Evolutionary conservation across 2,797 vertebrate species (phyloP), one percentile per base, ranked within the genome.

Genomic region (Sebastes baramenuke): DNA sequence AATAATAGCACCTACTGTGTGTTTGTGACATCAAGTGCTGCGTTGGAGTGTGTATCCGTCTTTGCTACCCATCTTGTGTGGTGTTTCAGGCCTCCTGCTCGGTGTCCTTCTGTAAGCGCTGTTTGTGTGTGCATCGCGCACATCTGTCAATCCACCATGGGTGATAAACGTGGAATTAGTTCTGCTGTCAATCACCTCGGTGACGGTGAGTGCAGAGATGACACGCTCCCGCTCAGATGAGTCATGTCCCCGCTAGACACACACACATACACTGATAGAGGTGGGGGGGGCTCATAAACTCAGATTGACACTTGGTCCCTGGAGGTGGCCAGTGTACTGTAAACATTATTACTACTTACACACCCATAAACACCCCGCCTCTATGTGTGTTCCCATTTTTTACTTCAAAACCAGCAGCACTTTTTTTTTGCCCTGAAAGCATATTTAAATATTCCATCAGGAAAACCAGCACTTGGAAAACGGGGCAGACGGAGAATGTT

Each of bases 171-270:
- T 36, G 67, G 79, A 88, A 92, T 93, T 93, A 87, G 88, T 89
- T 89, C 73, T 68, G 87, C 89, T 90, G 90, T 93, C 93, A 89
- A 86, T 94, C 91, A 88, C 80, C 77, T 77, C 67, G 81, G 76
- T 4, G 76, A 87, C 56, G 6, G 64, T n/a, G 81, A 87, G 70
- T 8, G 77, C 84, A 66, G 70, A 80, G 73, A 84, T 58, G 56
- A 83, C 80, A 71, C 22, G 32, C 58, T 77, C 66, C 16, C 25
- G 6, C 85, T 74, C 61, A 68, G 77, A 77, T n/a, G 8, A 67
- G 80, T 76, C 62, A 25, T 75, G 82, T 85, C 84, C 30, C 56
- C 22, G 13, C n/a, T 64, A 67, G 79, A 25, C 24, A 25, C 24
- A 83, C 29, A 66, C 38, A 62, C 56, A 24, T 13, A 14, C 68